phyloP scores from a whole-genome alignment of 1,140 invertebrate species.

The Procambarus clarkii region DNA sequence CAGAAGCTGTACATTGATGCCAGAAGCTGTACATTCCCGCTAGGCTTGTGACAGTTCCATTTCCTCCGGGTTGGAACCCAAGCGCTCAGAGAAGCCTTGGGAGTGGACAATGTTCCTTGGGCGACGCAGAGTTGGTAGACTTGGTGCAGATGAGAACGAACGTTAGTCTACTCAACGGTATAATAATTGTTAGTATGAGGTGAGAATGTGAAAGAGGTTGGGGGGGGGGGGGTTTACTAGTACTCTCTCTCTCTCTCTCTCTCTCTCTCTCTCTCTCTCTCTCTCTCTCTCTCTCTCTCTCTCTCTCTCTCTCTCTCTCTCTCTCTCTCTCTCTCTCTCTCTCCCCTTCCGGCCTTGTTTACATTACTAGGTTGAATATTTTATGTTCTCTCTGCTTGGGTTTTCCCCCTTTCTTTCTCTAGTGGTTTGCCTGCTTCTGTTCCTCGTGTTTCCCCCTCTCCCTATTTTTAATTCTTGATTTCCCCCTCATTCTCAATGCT shows the following conservation, averaged over 20 bases:
- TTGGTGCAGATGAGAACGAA: too few species aligned
- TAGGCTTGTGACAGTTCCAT: too few species aligned
- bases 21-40: too few species aligned
- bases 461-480: neutral
- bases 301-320: neutral
- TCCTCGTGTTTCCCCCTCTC: neutral
- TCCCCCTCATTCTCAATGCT: neutral
- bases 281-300: neutral
- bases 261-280: neutral
- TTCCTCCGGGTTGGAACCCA: too few species aligned
- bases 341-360: conserved; percentile 9
- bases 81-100: too few species aligned
- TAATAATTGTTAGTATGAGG: too few species aligned
- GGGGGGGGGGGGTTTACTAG: too few species aligned
- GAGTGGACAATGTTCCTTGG: too few species aligned
- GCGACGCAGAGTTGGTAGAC: too few species aligned
- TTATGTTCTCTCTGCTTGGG: neutral
- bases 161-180: too few species aligned
- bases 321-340: conserved; percentile 19
- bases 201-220: too few species aligned
- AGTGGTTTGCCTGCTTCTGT: neutral
- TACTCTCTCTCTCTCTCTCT: neutral
- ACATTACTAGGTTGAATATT: conserved; percentile 6
- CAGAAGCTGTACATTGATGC: too few species aligned
- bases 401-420: neutral